Conservation (phyloP, 2,113 vertebrate species). For the Pardalotus punctatus region DNA sequence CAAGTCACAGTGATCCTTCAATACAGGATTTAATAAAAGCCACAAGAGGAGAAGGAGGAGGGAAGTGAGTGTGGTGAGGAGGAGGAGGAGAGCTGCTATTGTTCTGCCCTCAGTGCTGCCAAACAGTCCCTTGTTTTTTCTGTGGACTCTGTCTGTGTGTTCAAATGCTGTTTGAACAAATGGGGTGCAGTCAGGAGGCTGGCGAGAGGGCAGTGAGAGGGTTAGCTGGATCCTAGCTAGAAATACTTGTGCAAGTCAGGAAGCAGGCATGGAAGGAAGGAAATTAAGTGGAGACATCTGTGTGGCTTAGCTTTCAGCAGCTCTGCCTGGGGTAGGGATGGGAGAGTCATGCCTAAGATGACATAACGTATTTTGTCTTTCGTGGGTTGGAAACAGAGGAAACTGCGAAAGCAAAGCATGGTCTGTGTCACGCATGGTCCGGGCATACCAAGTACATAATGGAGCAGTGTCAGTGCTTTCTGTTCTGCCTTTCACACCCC, state of each 20-base stretch:
- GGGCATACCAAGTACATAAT: slow-evolving; percentile 44
- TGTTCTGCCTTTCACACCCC: background rate
- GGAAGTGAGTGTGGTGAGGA: background rate
- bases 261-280: slow-evolving; percentile 65
- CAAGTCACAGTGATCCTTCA: background rate
- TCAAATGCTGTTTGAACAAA: background rate
- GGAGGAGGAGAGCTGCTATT: slow-evolving; percentile 58
- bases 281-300: slow-evolving; percentile 71
- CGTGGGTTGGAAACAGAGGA: slow-evolving; percentile 61
- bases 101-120: slow-evolving; percentile 34
- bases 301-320: slow-evolving; percentile 36
- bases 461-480: slow-evolving; percentile 29
- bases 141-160: slow-evolving; percentile 5
- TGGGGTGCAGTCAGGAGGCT: background rate
- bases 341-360: slow-evolving; percentile 47
- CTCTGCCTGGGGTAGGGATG: slow-evolving; percentile 48
- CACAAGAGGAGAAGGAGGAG: background rate
- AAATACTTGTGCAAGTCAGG: slow-evolving; percentile 11
- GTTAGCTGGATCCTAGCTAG: slow-evolving; percentile 14
- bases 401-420: slow-evolving; percentile 22
- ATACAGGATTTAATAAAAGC: background rate
- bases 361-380: slow-evolving; percentile 47
- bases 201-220: background rate
- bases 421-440: slow-evolving; percentile 25
- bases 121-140: slow-evolving; percentile 24